phyloP scores from a whole-genome alignment of 92 coral and sea anemone species.

The Micromussa lordhowensis region DNA sequence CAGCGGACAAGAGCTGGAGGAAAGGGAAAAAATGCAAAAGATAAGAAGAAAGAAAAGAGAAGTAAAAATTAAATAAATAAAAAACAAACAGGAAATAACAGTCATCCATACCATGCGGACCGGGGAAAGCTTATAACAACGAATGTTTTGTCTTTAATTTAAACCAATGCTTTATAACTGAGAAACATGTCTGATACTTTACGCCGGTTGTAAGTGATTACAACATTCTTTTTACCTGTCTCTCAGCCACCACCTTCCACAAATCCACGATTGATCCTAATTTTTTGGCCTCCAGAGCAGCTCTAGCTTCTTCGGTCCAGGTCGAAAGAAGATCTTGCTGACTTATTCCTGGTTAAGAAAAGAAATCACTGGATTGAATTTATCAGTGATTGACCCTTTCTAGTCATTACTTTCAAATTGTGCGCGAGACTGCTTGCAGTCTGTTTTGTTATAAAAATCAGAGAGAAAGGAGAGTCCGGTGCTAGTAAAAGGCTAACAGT shows the following conservation, averaged over 20 bases:
- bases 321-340: neutral
- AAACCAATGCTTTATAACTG: neutral
- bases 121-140: too few species aligned
- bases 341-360: neutral
- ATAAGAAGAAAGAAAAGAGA: too few species aligned
- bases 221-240: neutral
- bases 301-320: neutral
- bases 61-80: too few species aligned
- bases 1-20: too few species aligned
- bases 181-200: neutral
- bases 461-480: too few species aligned
- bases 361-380: neutral
- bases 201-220: neutral
- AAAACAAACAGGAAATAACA: too few species aligned
- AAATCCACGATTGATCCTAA: neutral
- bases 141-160: too few species aligned
- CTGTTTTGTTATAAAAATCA: too few species aligned
- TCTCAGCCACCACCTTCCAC: conserved; percentile 5
- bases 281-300: neutral
- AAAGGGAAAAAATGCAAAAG: too few species aligned
- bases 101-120: too few species aligned
- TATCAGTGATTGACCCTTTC: neutral
- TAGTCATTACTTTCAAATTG: too few species aligned
- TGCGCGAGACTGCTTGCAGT: neutral
- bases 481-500: too few species aligned